These are phyloP conservation scores for Callosobruchus maculatus DNA, from an alignment of 2,888 invertebrate species.

Conservation along the genomic window DNA sequence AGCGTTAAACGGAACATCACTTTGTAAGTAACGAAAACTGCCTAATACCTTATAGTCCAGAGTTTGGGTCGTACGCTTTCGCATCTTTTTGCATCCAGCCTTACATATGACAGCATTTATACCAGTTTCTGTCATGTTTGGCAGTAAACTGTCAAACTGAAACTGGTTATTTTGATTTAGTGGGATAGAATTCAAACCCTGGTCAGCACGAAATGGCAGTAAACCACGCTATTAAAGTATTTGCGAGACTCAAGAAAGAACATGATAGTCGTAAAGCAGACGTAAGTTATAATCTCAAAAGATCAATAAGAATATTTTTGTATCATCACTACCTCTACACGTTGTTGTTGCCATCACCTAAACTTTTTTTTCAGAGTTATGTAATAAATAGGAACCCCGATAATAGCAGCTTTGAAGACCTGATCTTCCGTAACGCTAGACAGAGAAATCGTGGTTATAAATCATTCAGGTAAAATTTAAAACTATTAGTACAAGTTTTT, in stretches of 20 bases:
- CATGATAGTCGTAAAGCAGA: conserved; percentile 6
- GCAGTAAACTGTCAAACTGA: neutral
- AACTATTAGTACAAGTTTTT: too few relatives aligned
- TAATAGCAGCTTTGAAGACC: neutral
- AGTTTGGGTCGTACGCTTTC: too few relatives aligned
- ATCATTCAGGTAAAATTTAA: neutral
- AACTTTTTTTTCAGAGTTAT: neutral
- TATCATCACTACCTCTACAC: too few relatives aligned
- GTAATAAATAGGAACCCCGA: neutral
- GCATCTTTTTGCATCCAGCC: too few relatives aligned
- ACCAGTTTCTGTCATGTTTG: neutral
- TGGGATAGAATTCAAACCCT: neutral
- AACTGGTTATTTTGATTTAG: neutral
- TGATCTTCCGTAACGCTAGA: neutral
- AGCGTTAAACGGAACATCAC: too few relatives aligned
- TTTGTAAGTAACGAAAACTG: too few relatives aligned
- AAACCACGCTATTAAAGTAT: conserved; percentile 48
- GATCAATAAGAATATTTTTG: too few relatives aligned
- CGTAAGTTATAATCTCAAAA: conserved; percentile 7
- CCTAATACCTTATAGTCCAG: too few relatives aligned
- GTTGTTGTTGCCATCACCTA: too few relatives aligned
- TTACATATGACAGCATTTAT: too few relatives aligned
- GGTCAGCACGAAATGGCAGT: conserved; percentile 36
- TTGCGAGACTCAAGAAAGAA: conserved; percentile 45
- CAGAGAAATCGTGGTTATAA: neutral